A percentile compares a stretch with the other conserved stretches of the same genome.
phyloP scores from a whole-genome alignment of 92 coral and sea anemone species.

The Parazoanthus atlanticus region DNA sequence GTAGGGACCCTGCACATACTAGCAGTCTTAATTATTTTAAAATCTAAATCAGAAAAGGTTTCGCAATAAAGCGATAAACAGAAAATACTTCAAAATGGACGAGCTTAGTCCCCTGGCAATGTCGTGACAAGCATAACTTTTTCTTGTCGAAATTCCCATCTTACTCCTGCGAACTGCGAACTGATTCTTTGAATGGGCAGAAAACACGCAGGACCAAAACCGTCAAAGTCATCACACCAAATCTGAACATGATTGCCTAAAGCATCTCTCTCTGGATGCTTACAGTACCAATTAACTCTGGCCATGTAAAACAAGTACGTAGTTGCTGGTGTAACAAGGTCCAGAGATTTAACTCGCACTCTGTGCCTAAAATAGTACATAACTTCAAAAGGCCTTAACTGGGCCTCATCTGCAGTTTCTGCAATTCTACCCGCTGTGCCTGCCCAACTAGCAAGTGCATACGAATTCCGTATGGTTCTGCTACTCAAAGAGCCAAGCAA shows the following conservation, averaged over 20 bases:
- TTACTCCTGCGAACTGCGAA: constrained; percentile 35
- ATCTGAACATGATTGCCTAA: constrained; percentile 16
- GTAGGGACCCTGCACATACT: no score
- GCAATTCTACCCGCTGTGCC: constrained; percentile 29
- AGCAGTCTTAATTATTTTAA: no score
- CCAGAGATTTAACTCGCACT: constrained; percentile 37
- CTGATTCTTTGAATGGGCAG: constrained; percentile 48
- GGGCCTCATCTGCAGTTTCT: not conserved
- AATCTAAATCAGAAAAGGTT: no score
- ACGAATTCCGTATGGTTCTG: constrained; percentile 55
- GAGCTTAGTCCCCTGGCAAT: constrained; percentile 28
- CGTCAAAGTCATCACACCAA: constrained; percentile 37
- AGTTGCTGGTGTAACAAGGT: not conserved
- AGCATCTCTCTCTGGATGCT: constrained; percentile 20
- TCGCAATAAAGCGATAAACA: no score
- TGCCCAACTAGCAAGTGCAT: constrained; percentile 65
- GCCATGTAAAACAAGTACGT: constrained; percentile 51
- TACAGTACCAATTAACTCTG: constrained; percentile 42
- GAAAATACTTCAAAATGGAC: no score
- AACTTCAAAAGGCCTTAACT: constrained; percentile 25
- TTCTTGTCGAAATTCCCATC: constrained; percentile 11
- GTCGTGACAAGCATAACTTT: constrained; percentile 40
- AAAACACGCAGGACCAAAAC: constrained; percentile 47
- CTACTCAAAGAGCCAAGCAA: constrained; percentile 47
- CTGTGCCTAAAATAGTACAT: constrained; percentile 49